These are phyloP conservation scores for Melanotaenia nigrans DNA, from an alignment of 2,797 vertebrate genomes.

Conservation along the genomic window DNA sequence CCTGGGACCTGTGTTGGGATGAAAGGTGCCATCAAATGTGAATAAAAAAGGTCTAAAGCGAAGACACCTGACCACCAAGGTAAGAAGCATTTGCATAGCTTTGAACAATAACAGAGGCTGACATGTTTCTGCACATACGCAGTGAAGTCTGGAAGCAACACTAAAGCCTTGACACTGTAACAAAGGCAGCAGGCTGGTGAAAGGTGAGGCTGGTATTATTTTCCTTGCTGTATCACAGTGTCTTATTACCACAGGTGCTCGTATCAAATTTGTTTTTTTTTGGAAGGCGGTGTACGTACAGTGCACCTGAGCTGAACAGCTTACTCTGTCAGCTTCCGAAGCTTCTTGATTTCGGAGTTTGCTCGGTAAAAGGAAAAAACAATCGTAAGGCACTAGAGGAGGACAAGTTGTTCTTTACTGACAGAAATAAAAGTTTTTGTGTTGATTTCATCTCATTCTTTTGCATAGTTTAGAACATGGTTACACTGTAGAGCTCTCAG, in stretches of 20 bases:
- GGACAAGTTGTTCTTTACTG: neutral
- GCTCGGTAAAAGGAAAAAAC: neutral
- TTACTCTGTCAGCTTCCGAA: neutral
- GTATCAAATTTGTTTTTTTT: constrained; percentile 36
- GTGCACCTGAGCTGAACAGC: constrained; percentile 11
- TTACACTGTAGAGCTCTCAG: neutral
- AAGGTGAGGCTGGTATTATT: constrained; percentile 38
- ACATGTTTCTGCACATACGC: constrained; percentile 17
- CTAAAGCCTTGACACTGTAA: constrained; percentile 30
- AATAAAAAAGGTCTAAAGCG: constrained; percentile 23
- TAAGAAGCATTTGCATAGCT: constrained; percentile 35
- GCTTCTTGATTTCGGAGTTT: too few relatives aligned
- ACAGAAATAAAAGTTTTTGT: too few relatives aligned
- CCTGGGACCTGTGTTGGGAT: constrained; percentile 43
- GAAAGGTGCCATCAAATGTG: constrained; percentile 43
- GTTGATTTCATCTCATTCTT: too few relatives aligned
- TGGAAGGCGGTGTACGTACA: constrained; percentile 12
- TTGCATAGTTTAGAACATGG: too few relatives aligned
- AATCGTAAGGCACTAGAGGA: neutral
- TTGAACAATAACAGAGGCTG: neutral
- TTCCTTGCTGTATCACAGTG: constrained; percentile 41
- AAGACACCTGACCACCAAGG: constrained; percentile 49
- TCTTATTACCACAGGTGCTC: constrained; percentile 65
- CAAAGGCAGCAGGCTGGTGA: constrained; percentile 27
- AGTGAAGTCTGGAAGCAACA: constrained; percentile 7